phyloP scores from a whole-genome alignment of 2,888 invertebrate species.

The Amorpha juglandis region DNA sequence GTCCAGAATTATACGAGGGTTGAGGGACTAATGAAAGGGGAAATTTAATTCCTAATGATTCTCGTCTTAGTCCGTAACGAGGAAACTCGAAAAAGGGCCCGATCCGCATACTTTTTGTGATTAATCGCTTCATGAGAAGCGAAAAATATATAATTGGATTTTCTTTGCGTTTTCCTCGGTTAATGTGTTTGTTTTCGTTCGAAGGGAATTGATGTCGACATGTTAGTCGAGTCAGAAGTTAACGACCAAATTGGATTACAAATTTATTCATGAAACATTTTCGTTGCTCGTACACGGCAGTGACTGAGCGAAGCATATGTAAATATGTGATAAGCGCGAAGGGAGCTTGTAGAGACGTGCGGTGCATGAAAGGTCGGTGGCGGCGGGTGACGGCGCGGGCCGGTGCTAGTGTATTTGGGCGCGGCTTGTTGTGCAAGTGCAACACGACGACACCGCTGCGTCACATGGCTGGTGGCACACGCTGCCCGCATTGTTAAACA shows the following conservation, averaged over 20 bases:
- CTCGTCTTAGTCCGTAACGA: constrained; percentile 84
- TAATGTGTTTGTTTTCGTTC: constrained; percentile 64
- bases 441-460: constrained; percentile 6
- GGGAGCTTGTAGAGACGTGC: constrained; percentile 60
- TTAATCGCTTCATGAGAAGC: constrained; percentile 72
- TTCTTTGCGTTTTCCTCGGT: constrained; percentile 54
- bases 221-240: constrained; percentile 70
- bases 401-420: background rate
- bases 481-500: constrained; percentile 66
- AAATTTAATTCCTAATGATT: constrained; percentile 85
- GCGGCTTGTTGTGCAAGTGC: constrained; percentile 5
- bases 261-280: constrained; percentile 83
- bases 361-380: constrained; percentile 50
- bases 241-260: constrained; percentile 79
- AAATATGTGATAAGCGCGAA: constrained; percentile 80
- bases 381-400: background rate
- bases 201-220: constrained; percentile 54
- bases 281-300: constrained; percentile 76
- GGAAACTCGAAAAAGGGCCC: constrained; percentile 83
- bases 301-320: constrained; percentile 77
- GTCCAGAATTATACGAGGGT: constrained; percentile 85
- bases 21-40: constrained; percentile 85
- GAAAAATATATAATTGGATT: constrained; percentile 71
- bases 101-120: constrained; percentile 78
- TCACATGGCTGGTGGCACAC: constrained; percentile 19